Evolutionary conservation across 1,140 invertebrate genomes (phyloP).

Genomic region (Orius insidiosus): DNA sequence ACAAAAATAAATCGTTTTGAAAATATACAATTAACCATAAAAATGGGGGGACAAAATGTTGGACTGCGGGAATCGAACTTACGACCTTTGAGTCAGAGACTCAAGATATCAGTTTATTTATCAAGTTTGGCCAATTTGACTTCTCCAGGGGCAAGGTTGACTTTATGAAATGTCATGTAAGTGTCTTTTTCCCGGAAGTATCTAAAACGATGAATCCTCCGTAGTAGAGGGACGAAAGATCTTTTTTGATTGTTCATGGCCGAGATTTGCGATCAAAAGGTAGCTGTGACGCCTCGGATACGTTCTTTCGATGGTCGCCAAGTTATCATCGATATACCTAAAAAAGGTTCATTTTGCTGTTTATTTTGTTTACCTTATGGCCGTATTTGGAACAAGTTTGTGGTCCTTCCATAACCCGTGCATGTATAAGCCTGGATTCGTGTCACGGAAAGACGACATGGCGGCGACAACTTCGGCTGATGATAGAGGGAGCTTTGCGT

Average conservation of each 20-base stretch:
- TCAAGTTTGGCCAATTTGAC: constrained; percentile 47
- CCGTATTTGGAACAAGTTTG: constrained; percentile 38
- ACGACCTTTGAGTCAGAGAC: too few relatives aligned
- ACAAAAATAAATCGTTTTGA: too few relatives aligned
- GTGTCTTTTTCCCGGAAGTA: constrained; percentile 35
- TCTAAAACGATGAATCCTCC: constrained; percentile 51
- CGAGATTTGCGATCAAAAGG: constrained; percentile 52
- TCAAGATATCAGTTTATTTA: too few relatives aligned
- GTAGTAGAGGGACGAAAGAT: constrained; percentile 55
- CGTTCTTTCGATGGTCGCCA: constrained; percentile 53
- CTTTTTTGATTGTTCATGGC: constrained; percentile 36
- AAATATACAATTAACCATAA: too few relatives aligned
- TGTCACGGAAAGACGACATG: constrained; percentile 35
- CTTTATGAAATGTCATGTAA: constrained; percentile 45
- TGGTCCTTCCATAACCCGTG: constrained; percentile 44
- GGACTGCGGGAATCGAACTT: too few relatives aligned
- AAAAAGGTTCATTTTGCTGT: constrained; percentile 13
- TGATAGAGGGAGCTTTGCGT: constrained; percentile 25
- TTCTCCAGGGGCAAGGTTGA: constrained; percentile 39
- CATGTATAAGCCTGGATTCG: constrained; percentile 48
- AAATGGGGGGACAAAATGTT: too few relatives aligned
- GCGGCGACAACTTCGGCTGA: constrained; percentile 32
- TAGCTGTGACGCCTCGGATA: constrained; percentile 57
- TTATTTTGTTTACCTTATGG: constrained; percentile 30
- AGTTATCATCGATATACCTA: constrained; percentile 36